A percentile compares a stretch with the other conserved stretches of the same genome.
phyloP scores from a whole-genome alignment of 2,888 invertebrate genomes.

The Vandiemenella viatica region DNA sequence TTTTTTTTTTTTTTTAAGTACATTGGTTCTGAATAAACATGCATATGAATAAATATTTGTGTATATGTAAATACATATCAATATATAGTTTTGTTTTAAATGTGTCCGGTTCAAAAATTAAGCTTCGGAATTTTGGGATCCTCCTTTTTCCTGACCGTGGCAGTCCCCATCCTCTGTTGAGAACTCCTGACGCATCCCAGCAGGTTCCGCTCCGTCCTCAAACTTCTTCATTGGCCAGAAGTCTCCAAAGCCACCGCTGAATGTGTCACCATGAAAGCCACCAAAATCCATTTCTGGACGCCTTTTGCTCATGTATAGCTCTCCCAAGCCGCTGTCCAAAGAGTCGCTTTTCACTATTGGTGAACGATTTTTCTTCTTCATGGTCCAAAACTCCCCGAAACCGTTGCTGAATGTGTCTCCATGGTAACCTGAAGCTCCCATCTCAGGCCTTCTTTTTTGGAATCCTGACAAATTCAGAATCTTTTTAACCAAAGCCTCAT shows the following conservation, averaged over 20 bases:
- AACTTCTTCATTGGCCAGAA: conserved; percentile 23
- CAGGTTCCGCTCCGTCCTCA: not conserved
- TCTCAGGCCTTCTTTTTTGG: conserved; percentile 19
- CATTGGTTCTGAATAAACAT: no score
- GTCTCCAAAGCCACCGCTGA: conserved; percentile 23
- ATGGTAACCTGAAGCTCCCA: conserved; percentile 15
- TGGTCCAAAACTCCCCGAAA: conserved; percentile 19
- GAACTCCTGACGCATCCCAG: no score
- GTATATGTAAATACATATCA: no score
- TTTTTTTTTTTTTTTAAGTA: no score
- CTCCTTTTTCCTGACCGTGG: no score
- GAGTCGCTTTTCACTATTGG: conserved; percentile 22
- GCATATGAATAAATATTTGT: no score
- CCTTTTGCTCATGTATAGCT: conserved; percentile 24
- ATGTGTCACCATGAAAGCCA: conserved; percentile 26
- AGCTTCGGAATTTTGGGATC: no score
- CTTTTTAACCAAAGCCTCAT: conserved; percentile 22
- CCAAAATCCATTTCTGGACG: conserved; percentile 21
- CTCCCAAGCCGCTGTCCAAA: conserved; percentile 24
- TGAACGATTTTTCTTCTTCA: conserved; percentile 13
- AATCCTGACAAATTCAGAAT: conserved; percentile 22
- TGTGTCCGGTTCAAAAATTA: no score
- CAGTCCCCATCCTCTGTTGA: no score
- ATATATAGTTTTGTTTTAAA: no score
- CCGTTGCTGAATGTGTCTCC: conserved; percentile 20